phyloP scores from a whole-genome alignment of 2,113 vertebrate genomes.

The Tragelaphus imberbis region DNA sequence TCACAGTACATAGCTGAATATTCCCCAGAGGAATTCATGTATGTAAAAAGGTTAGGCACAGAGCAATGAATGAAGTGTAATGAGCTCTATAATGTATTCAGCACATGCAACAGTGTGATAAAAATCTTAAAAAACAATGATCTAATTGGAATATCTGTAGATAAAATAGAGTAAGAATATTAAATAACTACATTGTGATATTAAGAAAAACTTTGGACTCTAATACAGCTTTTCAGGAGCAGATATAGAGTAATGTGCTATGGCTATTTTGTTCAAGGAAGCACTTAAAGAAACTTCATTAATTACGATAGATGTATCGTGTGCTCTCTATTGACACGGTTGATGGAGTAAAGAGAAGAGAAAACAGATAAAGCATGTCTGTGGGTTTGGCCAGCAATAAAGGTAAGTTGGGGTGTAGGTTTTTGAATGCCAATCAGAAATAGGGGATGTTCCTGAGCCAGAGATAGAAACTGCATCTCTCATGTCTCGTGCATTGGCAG shows the following conservation, averaged over 20 bases:
- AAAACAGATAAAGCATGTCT: fast-evolving
- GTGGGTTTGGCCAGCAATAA: fast-evolving
- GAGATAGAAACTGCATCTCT: not conserved
- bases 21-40: not conserved
- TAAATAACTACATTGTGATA: not conserved
- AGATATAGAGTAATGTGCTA: not conserved
- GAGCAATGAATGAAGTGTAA: not conserved
- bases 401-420: fast-evolving
- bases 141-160: not conserved
- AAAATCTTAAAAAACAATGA: not conserved
- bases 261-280: not conserved
- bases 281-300: not conserved
- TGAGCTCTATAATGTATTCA: not conserved
- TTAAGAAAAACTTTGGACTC: not conserved
- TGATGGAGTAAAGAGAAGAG: not conserved
- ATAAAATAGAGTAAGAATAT: not conserved
- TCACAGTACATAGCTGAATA: not conserved
- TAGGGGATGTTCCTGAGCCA: not conserved
- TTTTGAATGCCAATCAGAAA: not conserved
- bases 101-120: not conserved
- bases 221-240: not conserved
- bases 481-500: not conserved
- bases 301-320: fast-evolving
- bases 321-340: fast-evolving
- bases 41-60: not conserved